Percentiles rank a stretch among this genome's conserved stretches.
phyloP scores from a whole-genome alignment of 2,888 invertebrate genomes.

The Phymatocera aterrima region DNA sequence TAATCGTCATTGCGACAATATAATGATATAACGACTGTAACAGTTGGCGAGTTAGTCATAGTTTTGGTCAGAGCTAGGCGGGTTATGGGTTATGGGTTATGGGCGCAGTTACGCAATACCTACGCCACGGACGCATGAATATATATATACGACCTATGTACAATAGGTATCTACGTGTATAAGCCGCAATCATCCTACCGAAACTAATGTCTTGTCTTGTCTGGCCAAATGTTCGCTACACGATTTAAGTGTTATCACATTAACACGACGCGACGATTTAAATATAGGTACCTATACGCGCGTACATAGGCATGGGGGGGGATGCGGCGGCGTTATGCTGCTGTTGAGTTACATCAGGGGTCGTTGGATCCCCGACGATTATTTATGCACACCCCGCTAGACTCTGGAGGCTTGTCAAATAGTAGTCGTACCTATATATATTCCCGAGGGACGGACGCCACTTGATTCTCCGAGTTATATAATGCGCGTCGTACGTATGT shows the following conservation, averaged over 20 bases:
- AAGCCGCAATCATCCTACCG: conserved; percentile 24
- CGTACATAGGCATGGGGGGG: background rate
- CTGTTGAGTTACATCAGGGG: too few species aligned
- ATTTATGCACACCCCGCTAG: too few species aligned
- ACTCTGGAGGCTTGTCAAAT: conserved; percentile 35
- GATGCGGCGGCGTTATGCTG: too few species aligned
- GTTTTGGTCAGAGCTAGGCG: too few species aligned
- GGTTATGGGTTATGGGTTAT: too few species aligned
- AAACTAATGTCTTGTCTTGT: conserved; percentile 28
- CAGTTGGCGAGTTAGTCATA: too few species aligned
- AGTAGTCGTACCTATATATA: too few species aligned
- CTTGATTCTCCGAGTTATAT: background rate
- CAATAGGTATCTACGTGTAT: background rate
- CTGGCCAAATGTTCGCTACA: conserved; percentile 39
- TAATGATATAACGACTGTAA: too few species aligned
- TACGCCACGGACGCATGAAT: too few species aligned
- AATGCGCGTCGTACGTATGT: background rate
- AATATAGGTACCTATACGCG: background rate
- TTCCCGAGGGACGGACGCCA: background rate
- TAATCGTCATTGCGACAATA: too few species aligned
- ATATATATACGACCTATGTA: too few species aligned
- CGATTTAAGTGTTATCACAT: conserved; percentile 41
- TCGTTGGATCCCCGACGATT: background rate
- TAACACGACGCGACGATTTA: conserved; percentile 39
- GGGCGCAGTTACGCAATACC: too few species aligned